Evolutionary conservation across 2,113 vertebrate genomes (phyloP).

Genomic region (Poecilia latipinna): DNA sequence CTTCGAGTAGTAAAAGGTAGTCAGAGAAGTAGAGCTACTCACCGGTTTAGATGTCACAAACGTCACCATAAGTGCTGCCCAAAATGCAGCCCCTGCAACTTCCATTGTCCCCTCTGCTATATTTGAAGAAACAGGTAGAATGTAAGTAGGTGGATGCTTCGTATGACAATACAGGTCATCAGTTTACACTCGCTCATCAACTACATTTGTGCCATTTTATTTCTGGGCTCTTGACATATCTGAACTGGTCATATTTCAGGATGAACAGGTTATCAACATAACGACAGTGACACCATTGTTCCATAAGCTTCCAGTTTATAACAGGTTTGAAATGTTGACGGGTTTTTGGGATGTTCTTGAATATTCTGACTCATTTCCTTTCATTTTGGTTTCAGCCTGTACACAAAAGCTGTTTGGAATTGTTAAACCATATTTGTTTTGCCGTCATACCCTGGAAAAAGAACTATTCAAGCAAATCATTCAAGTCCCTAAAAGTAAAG

Average conservation of each 20-base stretch:
- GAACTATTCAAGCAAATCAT: not conserved
- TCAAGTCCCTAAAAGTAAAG: not conserved
- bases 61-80: slow-evolving; percentile 42
- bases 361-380: no score
- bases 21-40: slow-evolving; percentile 27
- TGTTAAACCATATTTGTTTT: no score
- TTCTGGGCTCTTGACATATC: no score
- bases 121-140: slow-evolving; percentile 22
- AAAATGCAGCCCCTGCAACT: slow-evolving; percentile 24
- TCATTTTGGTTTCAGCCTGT: not conserved
- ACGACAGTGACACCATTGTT: no score
- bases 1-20: not conserved
- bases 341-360: no score
- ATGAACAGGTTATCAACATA: no score
- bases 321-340: no score
- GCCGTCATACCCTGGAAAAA: not conserved
- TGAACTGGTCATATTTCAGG: no score
- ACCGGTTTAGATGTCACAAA: slow-evolving; percentile 63
- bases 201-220: no score
- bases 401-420: no score
- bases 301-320: not conserved
- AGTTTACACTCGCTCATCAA: not conserved
- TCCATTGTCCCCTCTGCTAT: slow-evolving; percentile 41
- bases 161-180: not conserved
- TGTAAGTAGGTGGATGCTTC: no score